Conservation (phyloP, 2,888 invertebrate species). For the Acronicta psi region DNA sequence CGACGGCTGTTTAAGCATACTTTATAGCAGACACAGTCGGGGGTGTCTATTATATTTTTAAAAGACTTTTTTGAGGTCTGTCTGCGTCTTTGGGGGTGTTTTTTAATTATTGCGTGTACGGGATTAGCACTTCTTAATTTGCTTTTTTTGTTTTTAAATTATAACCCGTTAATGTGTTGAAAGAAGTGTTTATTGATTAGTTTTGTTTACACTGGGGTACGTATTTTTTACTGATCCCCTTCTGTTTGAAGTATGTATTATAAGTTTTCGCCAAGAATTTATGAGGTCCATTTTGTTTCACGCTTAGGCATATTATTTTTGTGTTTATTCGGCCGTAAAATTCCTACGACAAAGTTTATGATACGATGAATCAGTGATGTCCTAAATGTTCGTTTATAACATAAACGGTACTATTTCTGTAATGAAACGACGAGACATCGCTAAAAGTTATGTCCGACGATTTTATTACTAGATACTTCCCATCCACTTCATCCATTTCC, state of each 20-base stretch:
- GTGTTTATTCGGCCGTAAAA: constrained; percentile 2
- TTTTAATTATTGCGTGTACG: constrained; percentile 67
- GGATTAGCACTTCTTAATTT: constrained; percentile 77
- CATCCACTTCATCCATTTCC: constrained; percentile 1
- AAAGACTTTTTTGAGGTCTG: constrained; percentile 58
- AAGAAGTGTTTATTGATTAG: constrained; percentile 29
- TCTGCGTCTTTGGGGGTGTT: constrained; percentile 51
- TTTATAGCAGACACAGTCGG: constrained; percentile 63
- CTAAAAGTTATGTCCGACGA: constrained; percentile 24
- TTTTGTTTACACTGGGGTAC: constrained; percentile 16
- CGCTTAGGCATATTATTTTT: neutral
- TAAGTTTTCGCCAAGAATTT: neutral
- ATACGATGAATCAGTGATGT: constrained; percentile 29
- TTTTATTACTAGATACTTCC: constrained; percentile 18
- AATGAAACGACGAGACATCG: constrained; percentile 21
- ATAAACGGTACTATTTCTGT: constrained; percentile 9
- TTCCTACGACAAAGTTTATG: constrained; percentile 23
- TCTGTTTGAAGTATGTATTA: neutral
- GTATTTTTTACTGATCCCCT: neutral
- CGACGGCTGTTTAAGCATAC: constrained; percentile 63
- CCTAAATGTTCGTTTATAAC: constrained; percentile 22
- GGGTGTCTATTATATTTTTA: constrained; percentile 68
- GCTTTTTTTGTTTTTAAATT: constrained; percentile 54
- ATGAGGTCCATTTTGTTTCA: neutral
- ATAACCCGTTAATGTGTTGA: constrained; percentile 63